Conservation (phyloP, 1,140 invertebrate species). For the Cyrtorhinus lividipennis region DNA sequence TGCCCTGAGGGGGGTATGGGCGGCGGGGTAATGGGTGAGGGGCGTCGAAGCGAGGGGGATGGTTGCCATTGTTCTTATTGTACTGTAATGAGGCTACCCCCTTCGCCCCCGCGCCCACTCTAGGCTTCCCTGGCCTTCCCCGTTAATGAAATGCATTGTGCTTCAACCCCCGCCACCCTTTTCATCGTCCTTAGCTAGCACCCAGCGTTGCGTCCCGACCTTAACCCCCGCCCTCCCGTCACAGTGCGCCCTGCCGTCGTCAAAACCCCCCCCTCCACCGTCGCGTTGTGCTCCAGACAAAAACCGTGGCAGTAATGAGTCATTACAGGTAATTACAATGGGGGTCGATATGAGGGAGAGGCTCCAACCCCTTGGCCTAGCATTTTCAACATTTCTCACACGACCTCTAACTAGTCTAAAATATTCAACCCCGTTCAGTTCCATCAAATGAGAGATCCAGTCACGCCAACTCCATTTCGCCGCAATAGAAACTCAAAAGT, state of each 20-base stretch:
- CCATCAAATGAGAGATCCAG: too few relatives aligned
- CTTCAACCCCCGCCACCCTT: background rate
- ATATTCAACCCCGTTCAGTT: too few relatives aligned
- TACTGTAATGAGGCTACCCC: constrained; percentile 7
- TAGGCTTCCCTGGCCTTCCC: background rate
- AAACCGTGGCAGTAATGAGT: constrained; percentile 9
- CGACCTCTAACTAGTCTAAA: too few relatives aligned
- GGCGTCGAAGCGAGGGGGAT: background rate
- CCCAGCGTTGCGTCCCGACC: background rate
- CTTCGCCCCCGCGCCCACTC: background rate
- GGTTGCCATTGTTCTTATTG: constrained; percentile 10
- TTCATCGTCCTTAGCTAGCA: background rate
- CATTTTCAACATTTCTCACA: background rate
- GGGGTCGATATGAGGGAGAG: background rate
- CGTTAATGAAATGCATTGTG: constrained; percentile 13
- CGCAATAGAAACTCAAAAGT: too few relatives aligned
- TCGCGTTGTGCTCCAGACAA: background rate
- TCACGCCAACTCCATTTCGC: too few relatives aligned
- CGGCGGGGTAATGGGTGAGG: background rate
- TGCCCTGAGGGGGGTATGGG: background rate
- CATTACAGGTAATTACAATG: constrained; percentile 6
- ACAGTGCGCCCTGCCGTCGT: background rate
- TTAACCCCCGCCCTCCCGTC: background rate
- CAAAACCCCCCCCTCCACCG: background rate
- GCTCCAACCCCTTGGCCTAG: background rate